These are phyloP conservation scores for Dallia pectoralis DNA, from an alignment of 2,797 vertebrate species.

Conservation along the genomic window DNA sequence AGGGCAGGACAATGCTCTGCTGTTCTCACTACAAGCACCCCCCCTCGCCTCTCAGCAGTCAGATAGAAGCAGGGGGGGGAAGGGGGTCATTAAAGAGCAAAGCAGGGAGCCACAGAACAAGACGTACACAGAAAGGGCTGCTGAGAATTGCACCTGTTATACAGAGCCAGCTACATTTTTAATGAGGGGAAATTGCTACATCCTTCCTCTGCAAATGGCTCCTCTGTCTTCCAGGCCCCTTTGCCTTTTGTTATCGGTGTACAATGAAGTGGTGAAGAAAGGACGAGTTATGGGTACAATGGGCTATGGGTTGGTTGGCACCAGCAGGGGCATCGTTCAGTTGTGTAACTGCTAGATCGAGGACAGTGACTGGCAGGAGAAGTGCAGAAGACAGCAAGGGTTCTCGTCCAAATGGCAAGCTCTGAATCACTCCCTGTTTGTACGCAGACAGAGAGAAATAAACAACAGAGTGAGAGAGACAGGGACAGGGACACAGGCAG, in stretches of 20 bases:
- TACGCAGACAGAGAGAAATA: no score
- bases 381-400: no score
- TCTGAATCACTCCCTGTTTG: no score
- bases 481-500: no score
- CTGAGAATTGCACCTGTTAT: slow-evolving; percentile 65
- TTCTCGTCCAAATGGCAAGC: no score
- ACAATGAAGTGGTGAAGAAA: slow-evolving; percentile 16
- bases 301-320: slow-evolving; percentile 22
- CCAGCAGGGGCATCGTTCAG: slow-evolving; percentile 12
- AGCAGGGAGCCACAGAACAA: slow-evolving; percentile 43
- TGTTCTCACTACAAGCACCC: neutral
- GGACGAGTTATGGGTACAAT: slow-evolving; percentile 13
- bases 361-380: slow-evolving; percentile 2
- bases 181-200: slow-evolving; percentile 57
- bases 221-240: slow-evolving; percentile 29
- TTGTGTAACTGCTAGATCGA: slow-evolving; percentile 17
- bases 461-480: no score
- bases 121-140: slow-evolving; percentile 19
- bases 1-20: neutral
- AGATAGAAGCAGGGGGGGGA: no score
- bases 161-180: slow-evolving; percentile 56
- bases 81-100: slow-evolving; percentile 64
- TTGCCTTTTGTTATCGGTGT: slow-evolving; percentile 41
- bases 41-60: slow-evolving; percentile 28
- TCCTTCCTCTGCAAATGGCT: slow-evolving; percentile 57